A percentile compares a stretch with the other conserved stretches of the same genome.
These are phyloP conservation scores for Euleptes europaea DNA, from an alignment of 2,113 vertebrate genomes.

Conservation along the genomic window DNA sequence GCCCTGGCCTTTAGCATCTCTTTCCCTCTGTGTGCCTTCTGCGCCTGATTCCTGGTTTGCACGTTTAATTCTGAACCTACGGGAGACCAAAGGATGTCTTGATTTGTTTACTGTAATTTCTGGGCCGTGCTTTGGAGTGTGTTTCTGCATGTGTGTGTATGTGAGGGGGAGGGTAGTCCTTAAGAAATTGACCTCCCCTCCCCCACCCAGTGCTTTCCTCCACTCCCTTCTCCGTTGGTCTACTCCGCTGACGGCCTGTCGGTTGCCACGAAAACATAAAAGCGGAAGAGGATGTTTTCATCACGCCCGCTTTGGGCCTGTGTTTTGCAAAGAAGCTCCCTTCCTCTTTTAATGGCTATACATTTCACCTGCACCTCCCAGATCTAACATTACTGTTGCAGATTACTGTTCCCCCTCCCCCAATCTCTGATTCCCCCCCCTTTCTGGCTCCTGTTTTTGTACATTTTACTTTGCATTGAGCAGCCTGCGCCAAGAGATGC, in stretches of 20 bases:
- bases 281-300: background rate
- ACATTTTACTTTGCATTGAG: background rate
- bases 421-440: background rate
- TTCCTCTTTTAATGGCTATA: background rate
- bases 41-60: no score
- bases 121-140: background rate
- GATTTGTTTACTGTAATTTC: constrained; percentile 23
- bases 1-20: background rate
- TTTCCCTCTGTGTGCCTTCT: background rate
- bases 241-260: background rate
- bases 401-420: background rate
- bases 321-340: background rate
- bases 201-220: constrained; percentile 30
- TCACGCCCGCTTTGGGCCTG: background rate
- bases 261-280: background rate
- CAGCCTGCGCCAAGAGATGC: background rate
- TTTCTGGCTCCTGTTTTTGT: background rate
- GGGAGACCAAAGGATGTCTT: constrained; percentile 4
- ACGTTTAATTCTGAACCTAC: background rate
- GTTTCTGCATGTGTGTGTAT: background rate
- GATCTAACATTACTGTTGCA: background rate
- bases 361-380: background rate
- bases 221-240: background rate
- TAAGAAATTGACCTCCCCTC: background rate
- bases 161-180: no score